Conservation (phyloP, 2,888 invertebrate genomes). For the Mimachlamys varia region DNA sequence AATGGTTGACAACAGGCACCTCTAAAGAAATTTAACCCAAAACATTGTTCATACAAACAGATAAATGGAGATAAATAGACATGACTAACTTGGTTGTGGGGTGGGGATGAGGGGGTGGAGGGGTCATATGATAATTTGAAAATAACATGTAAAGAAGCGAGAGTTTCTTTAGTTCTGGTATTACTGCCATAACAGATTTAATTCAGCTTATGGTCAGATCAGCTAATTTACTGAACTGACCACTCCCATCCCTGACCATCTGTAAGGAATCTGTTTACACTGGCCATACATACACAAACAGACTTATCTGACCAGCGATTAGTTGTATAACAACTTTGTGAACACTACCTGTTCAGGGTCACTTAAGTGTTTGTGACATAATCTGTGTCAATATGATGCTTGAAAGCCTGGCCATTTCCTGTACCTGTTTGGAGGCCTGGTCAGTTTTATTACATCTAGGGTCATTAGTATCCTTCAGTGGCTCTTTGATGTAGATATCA, state of each 20-base stretch:
- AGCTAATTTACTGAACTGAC: background rate
- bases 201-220: no score
- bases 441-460: constrained; percentile 10
- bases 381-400: constrained; percentile 34
- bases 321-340: background rate
- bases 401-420: constrained; percentile 8
- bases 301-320: constrained; percentile 13
- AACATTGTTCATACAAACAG: no score
- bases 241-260: background rate
- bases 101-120: no score
- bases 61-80: no score
- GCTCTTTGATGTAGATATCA: constrained; percentile 21
- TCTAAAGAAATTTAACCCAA: no score
- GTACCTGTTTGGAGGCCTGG: constrained; percentile 1
- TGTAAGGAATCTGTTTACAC: background rate
- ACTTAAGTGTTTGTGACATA: constrained; percentile 18
- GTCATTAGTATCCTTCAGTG: constrained; percentile 20
- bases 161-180: no score
- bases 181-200: no score
- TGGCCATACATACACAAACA: constrained; percentile 1
- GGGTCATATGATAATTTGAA: no score
- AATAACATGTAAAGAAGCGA: background rate
- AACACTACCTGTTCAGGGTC: constrained; percentile 26
- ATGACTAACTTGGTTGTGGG: no score
- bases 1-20: no score